phyloP scores from a whole-genome alignment of 2,797 vertebrate species.

The Coracias cyanogaster region DNA sequence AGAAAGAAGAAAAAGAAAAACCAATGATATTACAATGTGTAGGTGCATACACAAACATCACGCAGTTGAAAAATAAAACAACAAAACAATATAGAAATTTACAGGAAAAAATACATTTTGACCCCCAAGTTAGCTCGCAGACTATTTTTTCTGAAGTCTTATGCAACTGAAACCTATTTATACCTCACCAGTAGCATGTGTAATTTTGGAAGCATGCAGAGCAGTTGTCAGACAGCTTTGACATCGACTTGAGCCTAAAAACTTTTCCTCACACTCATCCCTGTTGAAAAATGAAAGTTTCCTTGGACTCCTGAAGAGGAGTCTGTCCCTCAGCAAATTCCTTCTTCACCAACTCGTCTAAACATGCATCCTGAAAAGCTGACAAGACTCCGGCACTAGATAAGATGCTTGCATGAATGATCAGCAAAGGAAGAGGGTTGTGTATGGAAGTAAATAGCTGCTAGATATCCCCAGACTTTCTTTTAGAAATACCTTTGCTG shows the following conservation, averaged over 20 bases:
- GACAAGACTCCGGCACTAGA: neutral
- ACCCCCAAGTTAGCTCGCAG: neutral
- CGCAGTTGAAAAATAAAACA: neutral
- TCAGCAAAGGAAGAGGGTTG: neutral
- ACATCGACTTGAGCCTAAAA: neutral
- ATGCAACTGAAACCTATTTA: neutral
- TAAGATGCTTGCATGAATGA: neutral
- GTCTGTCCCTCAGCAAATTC: neutral
- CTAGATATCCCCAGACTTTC: neutral
- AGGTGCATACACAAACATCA: neutral
- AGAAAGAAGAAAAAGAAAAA: neutral
- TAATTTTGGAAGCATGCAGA: neutral
- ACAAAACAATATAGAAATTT: neutral
- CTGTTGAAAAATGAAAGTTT: neutral
- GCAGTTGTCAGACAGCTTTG: neutral
- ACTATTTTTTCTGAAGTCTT: neutral
- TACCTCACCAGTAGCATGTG: neutral
- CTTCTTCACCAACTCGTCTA: neutral
- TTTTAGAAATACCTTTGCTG: neutral
- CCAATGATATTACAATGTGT: fast-evolving
- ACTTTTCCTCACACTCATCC: neutral
- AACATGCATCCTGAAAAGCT: neutral
- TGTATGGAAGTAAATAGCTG: neutral
- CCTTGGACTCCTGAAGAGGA: neutral
- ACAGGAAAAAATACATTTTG: neutral